Evolutionary conservation across 2,797 vertebrate species (phyloP).

Genomic region (Denticeps clupeoides): DNA sequence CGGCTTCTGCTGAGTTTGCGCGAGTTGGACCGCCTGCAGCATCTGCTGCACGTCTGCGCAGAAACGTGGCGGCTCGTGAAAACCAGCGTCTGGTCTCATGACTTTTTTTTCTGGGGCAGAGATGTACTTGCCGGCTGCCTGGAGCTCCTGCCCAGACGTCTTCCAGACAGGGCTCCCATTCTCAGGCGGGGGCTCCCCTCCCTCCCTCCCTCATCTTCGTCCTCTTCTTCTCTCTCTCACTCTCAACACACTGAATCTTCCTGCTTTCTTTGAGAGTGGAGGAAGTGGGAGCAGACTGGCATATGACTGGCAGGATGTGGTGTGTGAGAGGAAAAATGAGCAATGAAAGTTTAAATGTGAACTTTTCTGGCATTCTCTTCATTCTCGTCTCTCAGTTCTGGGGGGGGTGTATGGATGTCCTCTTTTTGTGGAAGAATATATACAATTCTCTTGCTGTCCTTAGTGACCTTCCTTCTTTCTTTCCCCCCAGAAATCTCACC

Average conservation of each 20-base stretch:
- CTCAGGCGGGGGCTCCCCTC: constrained; percentile 29
- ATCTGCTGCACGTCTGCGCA: constrained; percentile 9
- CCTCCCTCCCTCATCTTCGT: constrained; percentile 16
- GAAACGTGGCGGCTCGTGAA: constrained; percentile 43
- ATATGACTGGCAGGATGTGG: constrained; percentile 59
- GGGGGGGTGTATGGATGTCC: background rate
- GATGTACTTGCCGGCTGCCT: constrained; percentile 40
- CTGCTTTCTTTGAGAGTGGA: constrained; percentile 47
- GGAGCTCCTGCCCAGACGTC: constrained; percentile 12
- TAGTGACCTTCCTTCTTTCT: constrained; percentile 4
- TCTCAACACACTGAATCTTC: constrained; percentile 7
- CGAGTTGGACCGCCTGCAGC: constrained; percentile 8
- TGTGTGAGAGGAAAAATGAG: constrained; percentile 42
- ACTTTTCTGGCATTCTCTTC: too few species aligned
- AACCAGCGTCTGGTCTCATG: constrained; percentile 49
- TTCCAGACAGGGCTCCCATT: constrained; percentile 46
- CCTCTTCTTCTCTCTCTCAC: background rate
- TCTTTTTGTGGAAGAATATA: too few species aligned
- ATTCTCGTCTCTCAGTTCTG: background rate
- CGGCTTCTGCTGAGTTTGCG: constrained; percentile 15
- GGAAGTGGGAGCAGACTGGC: constrained; percentile 69
- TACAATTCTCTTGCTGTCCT: too few species aligned
- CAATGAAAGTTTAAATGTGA: constrained; percentile 31
- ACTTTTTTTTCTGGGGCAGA: constrained; percentile 49
- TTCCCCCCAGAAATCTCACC: constrained; percentile 65